These are phyloP conservation scores for Hecatera dysodea DNA, from an alignment of 2,888 invertebrate genomes.

Conservation along the genomic window DNA sequence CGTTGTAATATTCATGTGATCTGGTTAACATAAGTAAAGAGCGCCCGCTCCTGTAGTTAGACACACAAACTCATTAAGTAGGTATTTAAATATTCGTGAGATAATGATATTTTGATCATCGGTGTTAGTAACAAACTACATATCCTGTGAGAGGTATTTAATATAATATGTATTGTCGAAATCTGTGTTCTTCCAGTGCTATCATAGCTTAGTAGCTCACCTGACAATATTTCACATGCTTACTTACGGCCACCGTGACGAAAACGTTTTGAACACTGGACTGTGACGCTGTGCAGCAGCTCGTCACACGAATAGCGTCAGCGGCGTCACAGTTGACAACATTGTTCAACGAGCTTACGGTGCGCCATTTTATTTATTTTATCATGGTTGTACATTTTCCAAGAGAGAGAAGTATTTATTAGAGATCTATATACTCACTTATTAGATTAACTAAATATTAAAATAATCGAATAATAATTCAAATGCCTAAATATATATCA, in stretches of 20 bases:
- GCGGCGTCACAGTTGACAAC: constrained; percentile 21
- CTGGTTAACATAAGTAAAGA: constrained; percentile 39
- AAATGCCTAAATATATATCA: constrained; percentile 77
- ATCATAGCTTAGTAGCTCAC: constrained; percentile 80
- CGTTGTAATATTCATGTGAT: constrained; percentile 50
- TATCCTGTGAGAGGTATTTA: constrained; percentile 79
- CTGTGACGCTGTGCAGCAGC: constrained; percentile 14
- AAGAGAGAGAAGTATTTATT: constrained; percentile 86
- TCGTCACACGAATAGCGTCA: constrained; percentile 3
- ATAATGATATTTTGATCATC: constrained; percentile 77
- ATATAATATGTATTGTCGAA: constrained; percentile 78
- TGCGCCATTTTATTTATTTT: constrained; percentile 56
- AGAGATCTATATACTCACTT: constrained; percentile 76
- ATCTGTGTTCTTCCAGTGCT: constrained; percentile 88
- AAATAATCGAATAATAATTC: constrained; percentile 72
- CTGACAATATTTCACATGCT: constrained; percentile 81
- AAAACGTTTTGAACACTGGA: background rate
- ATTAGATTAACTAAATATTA: constrained; percentile 74
- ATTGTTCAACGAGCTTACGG: constrained; percentile 17
- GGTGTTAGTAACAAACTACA: constrained; percentile 85
- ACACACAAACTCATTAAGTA: constrained; percentile 67
- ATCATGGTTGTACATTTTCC: constrained; percentile 82
- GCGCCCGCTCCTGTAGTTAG: constrained; percentile 64
- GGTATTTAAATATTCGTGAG: constrained; percentile 71
- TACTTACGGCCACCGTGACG: constrained; percentile 37